Conservation (phyloP, 1,140 invertebrate genomes). For the Phthorimaea operculella region DNA sequence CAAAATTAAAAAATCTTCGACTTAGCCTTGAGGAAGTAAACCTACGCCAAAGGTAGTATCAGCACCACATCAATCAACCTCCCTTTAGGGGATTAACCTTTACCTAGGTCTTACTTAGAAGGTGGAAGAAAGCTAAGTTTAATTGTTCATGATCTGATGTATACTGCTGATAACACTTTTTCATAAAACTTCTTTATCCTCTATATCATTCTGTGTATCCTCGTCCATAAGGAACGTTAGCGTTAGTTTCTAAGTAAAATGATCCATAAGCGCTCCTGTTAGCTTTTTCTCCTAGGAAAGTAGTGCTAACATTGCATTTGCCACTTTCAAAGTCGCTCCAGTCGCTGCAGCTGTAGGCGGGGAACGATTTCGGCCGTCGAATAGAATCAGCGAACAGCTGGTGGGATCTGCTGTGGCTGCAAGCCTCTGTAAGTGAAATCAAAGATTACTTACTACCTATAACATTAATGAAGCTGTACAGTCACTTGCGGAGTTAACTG, state of each 20-base stretch:
- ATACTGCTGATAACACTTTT: too few relatives aligned
- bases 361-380: conserved; percentile 66
- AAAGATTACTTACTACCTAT: not conserved
- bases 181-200: too few relatives aligned
- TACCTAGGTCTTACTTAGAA: too few relatives aligned
- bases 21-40: too few relatives aligned
- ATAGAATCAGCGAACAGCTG: conserved; percentile 75
- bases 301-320: conserved; percentile 42
- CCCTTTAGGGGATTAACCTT: not conserved
- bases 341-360: conserved; percentile 65
- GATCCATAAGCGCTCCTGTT: conserved; percentile 13
- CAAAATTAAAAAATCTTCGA: too few relatives aligned
- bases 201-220: not conserved
- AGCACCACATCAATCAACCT: too few relatives aligned
- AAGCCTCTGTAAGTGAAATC: conserved; percentile 68
- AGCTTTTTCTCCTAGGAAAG: conserved; percentile 24
- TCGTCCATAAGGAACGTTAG: conserved; percentile 16
- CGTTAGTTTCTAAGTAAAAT: conserved; percentile 24
- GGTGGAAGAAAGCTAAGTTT: too few relatives aligned
- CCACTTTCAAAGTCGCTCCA: conserved; percentile 67
- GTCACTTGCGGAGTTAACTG: too few relatives aligned
- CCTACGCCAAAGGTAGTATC: too few relatives aligned
- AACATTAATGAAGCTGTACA: too few relatives aligned
- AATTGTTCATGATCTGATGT: too few relatives aligned
- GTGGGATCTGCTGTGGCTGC: conserved; percentile 75